Percentiles rank a stretch among this genome's conserved stretches.
These are phyloP conservation scores for Microplitis manilae DNA, from an alignment of 2,888 invertebrate genomes.

Conservation along the genomic window DNA sequence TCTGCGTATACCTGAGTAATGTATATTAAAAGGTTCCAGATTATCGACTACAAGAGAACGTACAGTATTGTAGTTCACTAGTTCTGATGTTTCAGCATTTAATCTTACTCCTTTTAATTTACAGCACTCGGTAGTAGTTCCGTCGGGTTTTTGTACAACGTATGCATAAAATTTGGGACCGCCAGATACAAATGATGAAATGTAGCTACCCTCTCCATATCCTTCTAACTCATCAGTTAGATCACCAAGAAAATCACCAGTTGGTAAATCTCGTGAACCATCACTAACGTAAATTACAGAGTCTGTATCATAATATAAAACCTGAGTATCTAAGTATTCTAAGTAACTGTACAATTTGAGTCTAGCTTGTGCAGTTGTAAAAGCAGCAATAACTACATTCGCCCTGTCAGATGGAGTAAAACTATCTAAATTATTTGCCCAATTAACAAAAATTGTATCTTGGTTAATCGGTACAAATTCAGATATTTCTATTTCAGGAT, in stretches of 20 bases:
- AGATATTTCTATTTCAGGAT: slow-evolving; percentile 47
- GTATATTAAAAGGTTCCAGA: background rate
- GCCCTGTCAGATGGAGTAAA: slow-evolving; percentile 35
- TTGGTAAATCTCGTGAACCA: slow-evolving; percentile 46
- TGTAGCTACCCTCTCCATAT: slow-evolving; percentile 54
- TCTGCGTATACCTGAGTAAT: background rate
- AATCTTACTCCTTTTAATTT: slow-evolving; percentile 51
- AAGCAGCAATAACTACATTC: slow-evolving; percentile 62
- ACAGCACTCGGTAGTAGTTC: slow-evolving; percentile 41
- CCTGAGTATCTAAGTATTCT: slow-evolving; percentile 55
- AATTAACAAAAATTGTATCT: slow-evolving; percentile 49
- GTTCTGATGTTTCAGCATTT: slow-evolving; percentile 27
- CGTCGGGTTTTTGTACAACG: background rate
- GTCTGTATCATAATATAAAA: slow-evolving; percentile 66
- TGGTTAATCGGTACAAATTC: slow-evolving; percentile 44
- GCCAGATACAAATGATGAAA: slow-evolving; percentile 60
- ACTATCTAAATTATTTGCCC: slow-evolving; percentile 40
- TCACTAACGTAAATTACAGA: slow-evolving; percentile 58
- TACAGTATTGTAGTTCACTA: slow-evolving; percentile 40
- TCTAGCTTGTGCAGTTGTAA: slow-evolving; percentile 61
- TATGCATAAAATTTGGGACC: slow-evolving; percentile 60
- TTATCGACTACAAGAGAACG: background rate
- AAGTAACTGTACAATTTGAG: slow-evolving; percentile 61
- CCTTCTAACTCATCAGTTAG: slow-evolving; percentile 61
- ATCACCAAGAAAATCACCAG: slow-evolving; percentile 61